Evolutionary conservation across 2,888 invertebrate genomes (phyloP).

Genomic region (Prosopocoilus inquinatus): DNA sequence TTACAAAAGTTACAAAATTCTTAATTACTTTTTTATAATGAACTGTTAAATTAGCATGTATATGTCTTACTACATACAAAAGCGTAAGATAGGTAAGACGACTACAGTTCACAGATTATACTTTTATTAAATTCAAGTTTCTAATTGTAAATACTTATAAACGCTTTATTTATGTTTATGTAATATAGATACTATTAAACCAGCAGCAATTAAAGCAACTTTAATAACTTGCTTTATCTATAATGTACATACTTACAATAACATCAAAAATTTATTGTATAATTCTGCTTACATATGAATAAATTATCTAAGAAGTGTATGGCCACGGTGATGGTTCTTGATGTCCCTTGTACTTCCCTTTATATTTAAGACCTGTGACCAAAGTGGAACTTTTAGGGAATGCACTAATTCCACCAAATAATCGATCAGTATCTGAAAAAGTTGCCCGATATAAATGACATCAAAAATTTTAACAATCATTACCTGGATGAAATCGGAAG

Average conservation of each 20-base stretch:
- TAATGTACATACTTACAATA: no score
- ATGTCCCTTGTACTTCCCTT: conserved; percentile 76
- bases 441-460: neutral
- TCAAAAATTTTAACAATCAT: conserved; percentile 5
- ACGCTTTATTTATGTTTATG: no score
- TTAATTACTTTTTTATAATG: neutral
- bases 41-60: neutral
- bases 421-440: conserved; percentile 63
- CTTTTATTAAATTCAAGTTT: no score
- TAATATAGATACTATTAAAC: no score
- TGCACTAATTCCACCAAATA: conserved; percentile 75
- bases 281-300: neutral
- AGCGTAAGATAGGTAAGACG: no score
- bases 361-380: conserved; percentile 78
- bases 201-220: no score
- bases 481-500: conserved; percentile 79
- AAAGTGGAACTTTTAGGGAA: conserved; percentile 83
- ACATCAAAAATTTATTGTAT: neutral
- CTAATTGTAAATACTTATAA: no score
- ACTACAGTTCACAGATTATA: no score
- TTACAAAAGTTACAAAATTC: neutral
- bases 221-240: no score
- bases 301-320: conserved; percentile 34
- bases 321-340: conserved; percentile 63
- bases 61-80: neutral